Percentiles rank a stretch among this genome's conserved stretches.
Conservation (phyloP, 2,888 invertebrate genomes). For the Prostheceraeus crozeri region DNA sequence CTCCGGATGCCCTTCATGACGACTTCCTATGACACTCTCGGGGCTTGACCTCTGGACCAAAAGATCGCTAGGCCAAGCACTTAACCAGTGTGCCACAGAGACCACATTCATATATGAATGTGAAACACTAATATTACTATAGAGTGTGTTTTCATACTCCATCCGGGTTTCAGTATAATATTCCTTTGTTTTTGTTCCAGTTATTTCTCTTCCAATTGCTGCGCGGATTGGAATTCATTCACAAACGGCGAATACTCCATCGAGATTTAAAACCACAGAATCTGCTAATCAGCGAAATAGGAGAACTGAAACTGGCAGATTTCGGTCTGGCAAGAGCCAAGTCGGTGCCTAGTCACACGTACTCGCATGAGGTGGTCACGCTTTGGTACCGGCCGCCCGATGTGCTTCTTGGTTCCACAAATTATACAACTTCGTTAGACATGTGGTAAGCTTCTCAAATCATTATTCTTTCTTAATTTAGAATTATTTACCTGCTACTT, state of each 20-base stretch:
- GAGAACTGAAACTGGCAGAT: conserved; percentile 94
- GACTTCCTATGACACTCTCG: no score
- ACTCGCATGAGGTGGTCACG: conserved; percentile 92
- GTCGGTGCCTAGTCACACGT: conserved; percentile 95
- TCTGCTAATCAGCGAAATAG: conserved; percentile 86
- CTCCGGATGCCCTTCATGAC: no score
- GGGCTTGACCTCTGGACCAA: no score
- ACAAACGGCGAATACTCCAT: conserved; percentile 87
- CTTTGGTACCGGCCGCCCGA: conserved; percentile 98
- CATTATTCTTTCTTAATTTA: conserved; percentile 25
- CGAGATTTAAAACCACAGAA: conserved; percentile 96
- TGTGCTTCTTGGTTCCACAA: conserved; percentile 87
- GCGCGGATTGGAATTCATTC: conserved; percentile 89
- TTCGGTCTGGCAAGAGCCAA: conserved; percentile 89
- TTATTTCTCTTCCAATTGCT: conserved; percentile 92
- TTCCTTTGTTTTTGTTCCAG: no score
- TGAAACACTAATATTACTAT: no score
- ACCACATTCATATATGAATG: neutral
- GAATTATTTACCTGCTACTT: neutral
- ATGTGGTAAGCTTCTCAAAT: conserved; percentile 61
- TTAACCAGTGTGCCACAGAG: no score
- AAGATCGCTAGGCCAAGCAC: no score
- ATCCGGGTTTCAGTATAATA: no score
- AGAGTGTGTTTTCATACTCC: no score
- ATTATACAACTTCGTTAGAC: conserved; percentile 64